These are phyloP conservation scores for Gorsachius goisagi DNA, from an alignment of 2,113 vertebrate genomes.

Conservation along the genomic window DNA sequence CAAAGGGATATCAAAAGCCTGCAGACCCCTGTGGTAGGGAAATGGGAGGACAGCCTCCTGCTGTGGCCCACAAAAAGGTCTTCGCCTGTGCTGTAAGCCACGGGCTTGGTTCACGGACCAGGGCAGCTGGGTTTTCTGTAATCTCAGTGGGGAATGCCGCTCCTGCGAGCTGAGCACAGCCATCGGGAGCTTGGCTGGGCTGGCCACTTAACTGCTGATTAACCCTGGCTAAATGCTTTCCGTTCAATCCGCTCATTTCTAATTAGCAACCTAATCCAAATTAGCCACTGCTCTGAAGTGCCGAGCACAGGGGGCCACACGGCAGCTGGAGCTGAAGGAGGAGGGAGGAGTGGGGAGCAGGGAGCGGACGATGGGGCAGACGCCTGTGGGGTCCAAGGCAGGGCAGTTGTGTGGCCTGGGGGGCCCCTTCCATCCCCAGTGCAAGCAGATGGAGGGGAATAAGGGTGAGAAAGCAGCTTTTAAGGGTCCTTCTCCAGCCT, in stretches of 20 bases:
- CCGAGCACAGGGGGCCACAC: neutral
- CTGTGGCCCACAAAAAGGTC: neutral
- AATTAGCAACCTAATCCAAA: slow-evolving; percentile 67
- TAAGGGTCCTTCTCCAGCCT: neutral
- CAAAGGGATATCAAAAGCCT: neutral
- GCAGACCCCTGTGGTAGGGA: neutral
- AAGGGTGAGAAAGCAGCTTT: neutral
- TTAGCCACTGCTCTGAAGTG: neutral
- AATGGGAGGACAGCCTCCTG: neutral
- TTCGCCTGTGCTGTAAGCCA: neutral
- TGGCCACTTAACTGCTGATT: slow-evolving; percentile 60
- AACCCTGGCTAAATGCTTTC: slow-evolving; percentile 58
- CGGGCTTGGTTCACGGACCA: neutral
- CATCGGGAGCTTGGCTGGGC: neutral
- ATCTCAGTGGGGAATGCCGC: rapidly evolving
- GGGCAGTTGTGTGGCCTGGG: neutral
- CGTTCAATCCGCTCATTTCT: slow-evolving; percentile 29
- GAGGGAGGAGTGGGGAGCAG: rapidly evolving
- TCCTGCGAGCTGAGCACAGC: neutral
- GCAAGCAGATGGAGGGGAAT: neutral
- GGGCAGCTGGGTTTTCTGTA: neutral
- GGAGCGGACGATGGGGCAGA: neutral
- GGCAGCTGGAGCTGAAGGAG: neutral
- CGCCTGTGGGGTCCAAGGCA: neutral
- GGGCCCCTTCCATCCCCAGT: neutral